phyloP scores from a whole-genome alignment of 2,888 invertebrate genomes.

The Plutella xylostella region DNA sequence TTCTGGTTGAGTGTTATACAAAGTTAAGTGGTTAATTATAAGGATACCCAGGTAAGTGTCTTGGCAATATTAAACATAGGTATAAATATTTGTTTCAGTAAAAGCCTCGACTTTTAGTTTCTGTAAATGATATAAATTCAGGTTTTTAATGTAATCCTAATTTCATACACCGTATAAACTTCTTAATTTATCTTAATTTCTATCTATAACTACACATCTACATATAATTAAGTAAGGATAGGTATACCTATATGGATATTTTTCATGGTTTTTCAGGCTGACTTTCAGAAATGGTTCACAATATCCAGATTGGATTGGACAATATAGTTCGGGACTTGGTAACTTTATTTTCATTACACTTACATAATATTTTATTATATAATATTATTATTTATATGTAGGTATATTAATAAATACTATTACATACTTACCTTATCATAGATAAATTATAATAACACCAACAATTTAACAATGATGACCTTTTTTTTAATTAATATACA shows the following conservation, averaged over 20 bases:
- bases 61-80: too few species aligned
- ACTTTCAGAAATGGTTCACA: neutral
- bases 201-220: neutral
- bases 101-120: neutral
- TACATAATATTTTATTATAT: neutral
- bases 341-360: constrained; percentile 22
- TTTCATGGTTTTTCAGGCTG: neutral
- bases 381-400: neutral
- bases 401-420: neutral
- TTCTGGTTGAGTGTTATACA: too few species aligned
- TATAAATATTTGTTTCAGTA: too few species aligned
- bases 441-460: neutral
- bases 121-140: neutral
- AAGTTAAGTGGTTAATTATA: too few species aligned
- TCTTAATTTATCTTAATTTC: neutral
- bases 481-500: neutral
- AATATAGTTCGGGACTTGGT: constrained; percentile 21
- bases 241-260: neutral
- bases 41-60: too few species aligned
- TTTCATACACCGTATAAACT: neutral
- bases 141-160: neutral
- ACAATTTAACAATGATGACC: neutral
- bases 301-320: neutral
- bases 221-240: neutral
- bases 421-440: neutral